phyloP scores from a whole-genome alignment of 2,888 invertebrate genomes.

The Drosophila merina region DNA sequence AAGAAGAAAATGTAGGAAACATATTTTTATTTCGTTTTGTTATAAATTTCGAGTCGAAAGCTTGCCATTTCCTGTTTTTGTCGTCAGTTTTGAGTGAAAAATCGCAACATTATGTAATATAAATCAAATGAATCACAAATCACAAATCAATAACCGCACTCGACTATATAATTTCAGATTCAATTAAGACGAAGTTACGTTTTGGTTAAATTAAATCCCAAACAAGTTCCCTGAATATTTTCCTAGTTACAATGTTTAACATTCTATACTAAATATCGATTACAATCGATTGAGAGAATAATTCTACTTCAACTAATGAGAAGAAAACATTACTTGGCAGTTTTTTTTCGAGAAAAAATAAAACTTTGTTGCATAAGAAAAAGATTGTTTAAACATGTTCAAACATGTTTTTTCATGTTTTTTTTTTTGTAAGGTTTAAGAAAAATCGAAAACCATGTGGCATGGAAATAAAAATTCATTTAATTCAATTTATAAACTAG shows the following conservation, averaged over 20 bases:
- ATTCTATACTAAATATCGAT: background rate
- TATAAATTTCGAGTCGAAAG: too few relatives aligned
- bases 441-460: constrained; percentile 5
- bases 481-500: constrained; percentile 66
- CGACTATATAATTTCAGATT: background rate
- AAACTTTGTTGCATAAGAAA: constrained; percentile 18
- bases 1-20: too few relatives aligned
- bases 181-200: background rate
- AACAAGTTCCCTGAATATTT: background rate
- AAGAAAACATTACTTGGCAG: constrained; percentile 17
- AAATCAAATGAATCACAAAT: too few relatives aligned
- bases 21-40: too few relatives aligned
- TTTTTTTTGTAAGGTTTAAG: constrained; percentile 15
- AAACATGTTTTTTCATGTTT: background rate
- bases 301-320: constrained; percentile 12
- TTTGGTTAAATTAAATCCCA: background rate
- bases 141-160: background rate
- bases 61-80: background rate
- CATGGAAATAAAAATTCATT: constrained; percentile 52
- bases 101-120: too few relatives aligned
- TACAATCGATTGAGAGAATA: background rate
- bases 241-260: background rate
- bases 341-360: constrained; percentile 13
- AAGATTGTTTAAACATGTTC: background rate
- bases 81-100: too few relatives aligned